phyloP scores from a whole-genome alignment of 2,888 invertebrate genomes.

The Cylloceria caligata region DNA sequence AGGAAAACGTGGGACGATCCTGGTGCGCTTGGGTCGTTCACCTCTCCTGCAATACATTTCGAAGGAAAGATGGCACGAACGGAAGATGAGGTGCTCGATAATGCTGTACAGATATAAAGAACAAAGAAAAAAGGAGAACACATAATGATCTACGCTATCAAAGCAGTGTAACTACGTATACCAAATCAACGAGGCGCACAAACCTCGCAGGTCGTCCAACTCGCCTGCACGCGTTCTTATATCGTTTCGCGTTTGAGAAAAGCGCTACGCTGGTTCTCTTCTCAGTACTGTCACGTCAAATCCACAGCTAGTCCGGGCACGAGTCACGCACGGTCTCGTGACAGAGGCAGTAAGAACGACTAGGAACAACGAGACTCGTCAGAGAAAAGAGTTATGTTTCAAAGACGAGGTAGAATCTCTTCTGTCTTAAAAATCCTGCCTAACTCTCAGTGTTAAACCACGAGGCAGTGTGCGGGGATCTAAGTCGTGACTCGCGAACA shows the following conservation, averaged over 20 bases:
- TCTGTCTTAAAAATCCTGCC: conserved; percentile 37
- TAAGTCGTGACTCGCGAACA: conserved; percentile 58
- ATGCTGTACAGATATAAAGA: conserved; percentile 15
- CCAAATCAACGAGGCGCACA: conserved; percentile 8
- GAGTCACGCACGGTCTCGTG: conserved; percentile 69
- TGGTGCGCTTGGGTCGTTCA: conserved; percentile 9
- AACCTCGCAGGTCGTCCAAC: conserved; percentile 15
- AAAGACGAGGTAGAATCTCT: conserved; percentile 35
- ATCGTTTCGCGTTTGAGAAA: conserved; percentile 51
- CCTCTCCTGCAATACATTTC: neutral
- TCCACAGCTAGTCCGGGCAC: conserved; percentile 24
- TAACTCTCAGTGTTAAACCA: conserved; percentile 29
- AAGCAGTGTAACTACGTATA: neutral
- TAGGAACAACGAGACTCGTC: conserved; percentile 39
- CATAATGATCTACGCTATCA: conserved; percentile 18
- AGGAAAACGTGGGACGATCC: conserved; percentile 33
- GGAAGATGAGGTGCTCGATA: conserved; percentile 36
- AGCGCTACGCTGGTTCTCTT: conserved; percentile 23
- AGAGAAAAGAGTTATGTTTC: conserved; percentile 46
- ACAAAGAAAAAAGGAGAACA: neutral
- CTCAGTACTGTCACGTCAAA: conserved; percentile 33
- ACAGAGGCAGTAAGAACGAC: conserved; percentile 51
- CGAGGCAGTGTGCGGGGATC: conserved; percentile 22
- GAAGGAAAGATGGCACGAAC: conserved; percentile 3
- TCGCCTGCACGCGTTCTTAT: neutral